phyloP scores from a whole-genome alignment of 2,797 vertebrate species.

The Hyperoplus lanceolatus region DNA sequence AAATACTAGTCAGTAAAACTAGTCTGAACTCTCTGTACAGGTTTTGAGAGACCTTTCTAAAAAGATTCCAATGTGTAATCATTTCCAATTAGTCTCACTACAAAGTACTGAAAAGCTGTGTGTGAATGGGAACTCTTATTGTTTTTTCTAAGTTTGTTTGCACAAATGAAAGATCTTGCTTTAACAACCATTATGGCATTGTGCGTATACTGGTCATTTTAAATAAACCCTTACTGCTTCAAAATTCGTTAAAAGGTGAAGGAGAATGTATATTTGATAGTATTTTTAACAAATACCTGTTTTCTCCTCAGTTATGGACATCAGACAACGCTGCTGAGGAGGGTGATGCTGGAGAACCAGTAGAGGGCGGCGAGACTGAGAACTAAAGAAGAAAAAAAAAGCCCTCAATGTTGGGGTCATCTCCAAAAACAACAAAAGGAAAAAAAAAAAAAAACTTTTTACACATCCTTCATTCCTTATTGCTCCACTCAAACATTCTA shows the following conservation, averaged over 20 bases:
- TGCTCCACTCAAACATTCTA: conserved; percentile 92
- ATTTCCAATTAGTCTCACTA: not conserved
- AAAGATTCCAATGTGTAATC: not conserved
- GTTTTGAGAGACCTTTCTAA: conserved; percentile 4
- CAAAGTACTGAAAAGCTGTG: not conserved
- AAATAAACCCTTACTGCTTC: not conserved
- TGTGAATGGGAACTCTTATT: not conserved
- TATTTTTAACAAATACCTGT: conserved; percentile 23
- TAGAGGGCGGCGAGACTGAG: conserved; percentile 76
- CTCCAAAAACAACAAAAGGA: conserved; percentile 69
- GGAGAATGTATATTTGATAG: not conserved
- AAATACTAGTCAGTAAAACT: not conserved
- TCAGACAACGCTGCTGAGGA: conserved; percentile 93
- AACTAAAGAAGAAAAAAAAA: conserved; percentile 82
- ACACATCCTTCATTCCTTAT: conserved; percentile 97
- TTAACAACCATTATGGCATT: not conserved
- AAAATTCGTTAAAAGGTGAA: not conserved
- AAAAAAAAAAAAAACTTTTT: conserved; percentile 88
- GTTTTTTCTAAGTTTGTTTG: not conserved
- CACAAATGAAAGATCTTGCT: not conserved
- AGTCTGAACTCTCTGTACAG: not conserved
- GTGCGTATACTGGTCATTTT: not conserved
- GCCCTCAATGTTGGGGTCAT: conserved; percentile 69
- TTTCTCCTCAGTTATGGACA: conserved; percentile 93
- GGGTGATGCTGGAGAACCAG: conserved; percentile 89